Conservation (phyloP, 2,888 invertebrate genomes). For the Agelastica alni region DNA sequence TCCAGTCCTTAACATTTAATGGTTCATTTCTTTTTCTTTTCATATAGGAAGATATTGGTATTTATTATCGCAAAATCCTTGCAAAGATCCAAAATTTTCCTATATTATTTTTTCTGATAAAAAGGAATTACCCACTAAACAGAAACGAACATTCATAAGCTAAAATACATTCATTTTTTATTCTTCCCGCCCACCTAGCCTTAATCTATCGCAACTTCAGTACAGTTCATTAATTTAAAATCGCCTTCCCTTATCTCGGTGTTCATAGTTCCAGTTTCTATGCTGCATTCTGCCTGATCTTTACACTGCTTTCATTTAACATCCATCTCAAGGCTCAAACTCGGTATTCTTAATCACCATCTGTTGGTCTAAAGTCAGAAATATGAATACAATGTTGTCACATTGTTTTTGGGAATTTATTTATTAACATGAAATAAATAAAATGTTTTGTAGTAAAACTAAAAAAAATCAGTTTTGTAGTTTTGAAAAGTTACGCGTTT, state of each 20-base stretch:
- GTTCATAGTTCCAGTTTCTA: slow-evolving; percentile 13
- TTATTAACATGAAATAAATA: background rate
- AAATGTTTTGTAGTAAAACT: background rate
- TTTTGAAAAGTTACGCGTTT: too few species aligned
- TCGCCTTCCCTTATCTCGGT: slow-evolving; percentile 5
- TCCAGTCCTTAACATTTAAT: too few species aligned
- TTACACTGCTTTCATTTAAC: slow-evolving; percentile 1
- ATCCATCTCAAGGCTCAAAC: slow-evolving; percentile 12
- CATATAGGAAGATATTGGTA: too few species aligned
- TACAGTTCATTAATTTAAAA: slow-evolving; percentile 8
- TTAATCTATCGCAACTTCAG: background rate
- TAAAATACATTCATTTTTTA: too few species aligned
- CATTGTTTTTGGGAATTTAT: background rate
- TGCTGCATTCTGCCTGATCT: background rate
- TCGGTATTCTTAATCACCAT: slow-evolving; percentile 5
- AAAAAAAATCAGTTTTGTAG: too few species aligned
- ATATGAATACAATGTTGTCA: background rate
- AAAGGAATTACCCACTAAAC: too few species aligned
- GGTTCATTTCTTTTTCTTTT: too few species aligned
- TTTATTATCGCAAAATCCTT: too few species aligned
- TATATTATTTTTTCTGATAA: too few species aligned
- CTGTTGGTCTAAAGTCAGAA: background rate
- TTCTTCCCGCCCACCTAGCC: too few species aligned
- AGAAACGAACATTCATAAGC: too few species aligned
- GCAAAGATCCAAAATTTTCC: too few species aligned